Conservation (phyloP, 2,113 vertebrate genomes). For the Microcebus tavaratra region DNA sequence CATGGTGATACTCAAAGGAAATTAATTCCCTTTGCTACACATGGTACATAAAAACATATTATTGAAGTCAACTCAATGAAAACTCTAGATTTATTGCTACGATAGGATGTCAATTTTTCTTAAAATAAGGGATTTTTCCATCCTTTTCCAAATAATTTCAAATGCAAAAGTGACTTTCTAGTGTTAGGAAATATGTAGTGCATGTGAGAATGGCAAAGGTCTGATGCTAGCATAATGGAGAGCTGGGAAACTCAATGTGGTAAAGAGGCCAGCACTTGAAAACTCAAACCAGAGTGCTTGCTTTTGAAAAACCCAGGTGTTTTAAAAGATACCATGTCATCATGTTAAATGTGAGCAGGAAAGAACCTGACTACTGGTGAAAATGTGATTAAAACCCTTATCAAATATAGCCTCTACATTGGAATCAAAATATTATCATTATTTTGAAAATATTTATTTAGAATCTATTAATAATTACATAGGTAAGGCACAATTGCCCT, state of each 20-base stretch:
- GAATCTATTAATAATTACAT: not conserved
- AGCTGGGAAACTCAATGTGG: not conserved
- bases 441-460: constrained; percentile 13
- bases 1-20: constrained; percentile 64
- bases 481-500: not conserved
- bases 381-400: not conserved
- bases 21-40: constrained; percentile 61
- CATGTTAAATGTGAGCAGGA: not conserved
- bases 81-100: constrained; percentile 38
- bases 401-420: not conserved
- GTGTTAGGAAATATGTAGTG: not conserved
- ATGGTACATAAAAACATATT: constrained; percentile 59
- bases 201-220: not conserved
- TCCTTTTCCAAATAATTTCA: not conserved
- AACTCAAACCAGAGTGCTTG: not conserved
- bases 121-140: constrained; percentile 29
- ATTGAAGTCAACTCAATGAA: constrained; percentile 43
- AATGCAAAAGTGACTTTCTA: constrained; percentile 4
- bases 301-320: not conserved
- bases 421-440: constrained; percentile 5
- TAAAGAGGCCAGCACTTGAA: not conserved
- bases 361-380: not conserved
- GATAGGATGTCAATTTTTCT: not conserved
- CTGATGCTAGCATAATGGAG: not conserved
- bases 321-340: not conserved